These are phyloP conservation scores for Hyperopisus bebe DNA, from an alignment of 2,113 vertebrate species.

Conservation along the genomic window DNA sequence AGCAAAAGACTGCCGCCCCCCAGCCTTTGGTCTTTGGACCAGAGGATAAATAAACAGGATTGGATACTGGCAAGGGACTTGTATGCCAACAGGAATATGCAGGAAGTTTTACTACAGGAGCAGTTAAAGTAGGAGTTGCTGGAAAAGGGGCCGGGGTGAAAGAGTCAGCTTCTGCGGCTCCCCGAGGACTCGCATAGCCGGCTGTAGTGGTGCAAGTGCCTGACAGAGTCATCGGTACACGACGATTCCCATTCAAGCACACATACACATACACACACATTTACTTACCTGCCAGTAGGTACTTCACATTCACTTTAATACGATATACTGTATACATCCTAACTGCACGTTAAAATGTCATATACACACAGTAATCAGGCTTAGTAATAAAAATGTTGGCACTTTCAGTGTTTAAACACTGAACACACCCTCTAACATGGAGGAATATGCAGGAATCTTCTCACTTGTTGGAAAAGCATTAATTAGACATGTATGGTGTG, in stretches of 20 bases:
- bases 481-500: background rate
- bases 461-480: background rate
- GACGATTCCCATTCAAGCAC: background rate
- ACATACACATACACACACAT: background rate
- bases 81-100: constrained; percentile 26
- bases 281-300: background rate
- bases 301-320: background rate
- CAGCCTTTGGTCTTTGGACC: constrained; percentile 27
- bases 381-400: background rate
- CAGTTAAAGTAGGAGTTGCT: constrained; percentile 34
- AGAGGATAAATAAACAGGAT: constrained; percentile 37
- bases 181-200: constrained; percentile 32
- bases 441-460: background rate
- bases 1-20: constrained; percentile 21
- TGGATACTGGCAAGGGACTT: constrained; percentile 24
- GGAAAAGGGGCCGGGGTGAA: constrained; percentile 33
- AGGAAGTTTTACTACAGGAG: constrained; percentile 37
- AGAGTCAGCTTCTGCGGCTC: constrained; percentile 30
- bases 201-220: constrained; percentile 5
- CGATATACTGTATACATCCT: background rate
- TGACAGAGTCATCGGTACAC: constrained; percentile 8
- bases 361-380: background rate
- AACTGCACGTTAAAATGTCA: background rate
- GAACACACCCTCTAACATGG: background rate
- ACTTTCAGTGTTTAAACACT: background rate